Evolutionary conservation across 1,140 invertebrate genomes (phyloP), one percentile per base, ranked within the genome.

Genomic region (Coelopa frigida): DNA sequence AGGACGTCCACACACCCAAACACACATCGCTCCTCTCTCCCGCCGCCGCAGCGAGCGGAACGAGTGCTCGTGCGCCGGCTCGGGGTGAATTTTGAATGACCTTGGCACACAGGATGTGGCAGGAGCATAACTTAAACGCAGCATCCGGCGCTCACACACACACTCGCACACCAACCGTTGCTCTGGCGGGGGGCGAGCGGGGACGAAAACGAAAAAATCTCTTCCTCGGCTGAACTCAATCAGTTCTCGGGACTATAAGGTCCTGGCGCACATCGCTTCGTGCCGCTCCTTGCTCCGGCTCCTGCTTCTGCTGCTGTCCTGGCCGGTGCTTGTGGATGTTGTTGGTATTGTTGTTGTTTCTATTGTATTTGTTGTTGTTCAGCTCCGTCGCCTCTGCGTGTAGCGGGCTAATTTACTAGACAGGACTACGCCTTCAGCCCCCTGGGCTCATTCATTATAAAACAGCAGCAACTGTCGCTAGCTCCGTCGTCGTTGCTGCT

Each of bases 361-460:
- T 10, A 29, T 29, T 29, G 27, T 14, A 29, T 14, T 29, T 29
- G 27, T n/a, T n/a, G n/a, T n/a, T 8, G 44, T 26, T 24, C 21
- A 18, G 23, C 44, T 27, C n/a, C 51, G 36, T 48, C 44, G 47
- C 51, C 51, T 49, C 50, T 61, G 61, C 56, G 59, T 66, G 59
- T 66, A 61, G 60, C 59, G 57, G 62, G 62, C 62, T 66, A 66
- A 66, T 66, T 66, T 66, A 66, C 62, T 66, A 65, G 62, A 66
- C 62, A 65, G 56, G 57, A 62, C 56, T 66, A 66, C 62, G 62
- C 62, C 62, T 66, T 65, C 65, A 66, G 65, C 62, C 62, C 62
- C 58, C 62, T 53, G 45, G 61, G 62, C 62, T 66, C 62, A 66
- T 66, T 62, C 61, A 66, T 66, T 66, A 66, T 66, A 61, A 56